Conservation (phyloP, 2,797 vertebrate genomes). For the Huso huso region DNA sequence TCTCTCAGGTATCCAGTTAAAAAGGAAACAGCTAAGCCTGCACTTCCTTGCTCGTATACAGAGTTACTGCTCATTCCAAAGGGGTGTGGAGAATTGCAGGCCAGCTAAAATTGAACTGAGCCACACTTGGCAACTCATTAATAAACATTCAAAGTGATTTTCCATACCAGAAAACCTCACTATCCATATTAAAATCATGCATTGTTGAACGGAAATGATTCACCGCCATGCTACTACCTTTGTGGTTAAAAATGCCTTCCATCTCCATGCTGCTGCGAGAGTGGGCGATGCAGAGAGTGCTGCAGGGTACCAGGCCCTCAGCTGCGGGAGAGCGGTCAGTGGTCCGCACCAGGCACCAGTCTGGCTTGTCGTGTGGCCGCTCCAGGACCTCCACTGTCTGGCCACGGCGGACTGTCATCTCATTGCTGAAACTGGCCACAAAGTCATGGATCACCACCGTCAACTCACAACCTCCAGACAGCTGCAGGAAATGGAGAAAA, state of each 20-base stretch:
- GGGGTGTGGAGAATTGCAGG: not conserved
- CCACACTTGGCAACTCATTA: no score
- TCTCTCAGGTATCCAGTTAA: not conserved
- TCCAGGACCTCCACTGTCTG: conserved; percentile 97
- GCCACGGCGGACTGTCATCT: conserved; percentile 86
- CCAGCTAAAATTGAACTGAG: no score
- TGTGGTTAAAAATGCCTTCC: conserved; percentile 98
- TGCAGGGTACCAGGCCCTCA: conserved; percentile 89
- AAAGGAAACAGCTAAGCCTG: not conserved
- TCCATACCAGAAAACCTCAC: no score
- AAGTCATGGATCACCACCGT: conserved; percentile 97
- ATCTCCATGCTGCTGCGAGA: conserved; percentile 98
- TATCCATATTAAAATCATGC: no score
- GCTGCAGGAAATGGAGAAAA: conserved; percentile 44
- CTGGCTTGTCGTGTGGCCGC: conserved; percentile 87
- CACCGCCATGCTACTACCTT: conserved; percentile 64
- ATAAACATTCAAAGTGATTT: no score
- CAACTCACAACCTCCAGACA: conserved; percentile 94
- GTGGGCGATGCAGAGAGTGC: conserved; percentile 92
- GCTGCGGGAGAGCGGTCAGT: conserved; percentile 87
- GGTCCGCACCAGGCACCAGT: conserved; percentile 95
- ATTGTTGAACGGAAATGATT: no score
- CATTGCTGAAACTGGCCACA: conserved; percentile 88
- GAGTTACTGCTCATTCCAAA: not conserved
- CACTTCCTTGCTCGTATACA: not conserved